Base-by-base conservation (phyloP, 2,888 invertebrate species). In the Cynaeus angustus region DNA sequence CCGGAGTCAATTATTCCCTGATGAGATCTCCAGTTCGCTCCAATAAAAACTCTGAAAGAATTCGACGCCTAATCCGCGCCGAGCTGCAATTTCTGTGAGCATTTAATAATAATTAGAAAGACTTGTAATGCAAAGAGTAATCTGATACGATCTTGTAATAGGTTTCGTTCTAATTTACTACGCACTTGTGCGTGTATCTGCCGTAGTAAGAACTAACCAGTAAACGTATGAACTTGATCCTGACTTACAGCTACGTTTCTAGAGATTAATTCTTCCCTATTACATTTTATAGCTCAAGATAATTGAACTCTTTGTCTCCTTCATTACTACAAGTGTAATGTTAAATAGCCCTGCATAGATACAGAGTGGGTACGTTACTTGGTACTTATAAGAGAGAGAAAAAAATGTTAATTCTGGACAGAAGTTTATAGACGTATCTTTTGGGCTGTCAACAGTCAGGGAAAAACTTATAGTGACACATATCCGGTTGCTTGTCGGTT, bases 291-390 rank as follows among this genome's bases (percentile, higher is more conserved):
- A 55, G 70, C 72, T 41, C 46, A 9, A 48, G 66, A 69, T 72
- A 72, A 72, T 72, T 72, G 72, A 70, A 70, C 72, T 72, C 72
- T 72, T 72, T 70, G 70, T 72, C 72, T 72, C 72, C 50, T 69
- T 72, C 72, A 52, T 72, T 59, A 71, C 53, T 53, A 30, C 45
- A 70, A 56, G 61, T 50, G 52, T 38, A 55, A 59, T 59, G 45
- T 46, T 41, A 56, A 62, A 67, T 46, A 59, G 52, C 59, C n/a
- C n/a, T n/a, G n/a, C n/a, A n/a, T n/a, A 33, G n/a, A 9, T 33
- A 33, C 33, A 33, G 7, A 28, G 28, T 28, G 7, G 28, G 7
- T 28, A 28, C 7, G 28, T 28, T 33, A 33, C 21, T n/a, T n/a
- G n/a, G 21, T 21, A 21, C 21, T 4, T 3, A 21, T 3, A 21